Evolutionary conservation across 2,797 vertebrate species (phyloP), one percentile per base, ranked within the genome.

Genomic region (Onychomys torridus): DNA sequence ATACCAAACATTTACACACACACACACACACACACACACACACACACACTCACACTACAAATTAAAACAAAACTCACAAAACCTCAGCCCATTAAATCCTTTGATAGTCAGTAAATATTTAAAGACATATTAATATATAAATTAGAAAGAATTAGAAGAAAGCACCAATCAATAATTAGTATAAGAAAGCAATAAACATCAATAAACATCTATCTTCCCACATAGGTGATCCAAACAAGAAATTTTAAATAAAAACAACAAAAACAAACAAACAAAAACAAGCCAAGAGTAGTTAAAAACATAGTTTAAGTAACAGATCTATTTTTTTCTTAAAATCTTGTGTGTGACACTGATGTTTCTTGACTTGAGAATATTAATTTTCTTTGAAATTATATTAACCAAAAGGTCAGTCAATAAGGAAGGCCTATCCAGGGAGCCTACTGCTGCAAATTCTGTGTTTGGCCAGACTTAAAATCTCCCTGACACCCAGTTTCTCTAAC

Each of bases 381-480:
- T 89, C 78, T 93, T 85, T 88, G 23, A 84, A 96, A 89, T 94
- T 59, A 82, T 34, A 89, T 9, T 49, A 90, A 27, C 37, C 12
- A 89, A 55, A 91, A 93, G 73, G 34, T 77, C 37, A 52, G 61
- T 67, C 84, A 91, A 57, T 76, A 90, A 83, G 79, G 14, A 73
- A 87, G 65, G 37, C 7, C n/a, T 92, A 69, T 69, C 59, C 75
- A 89, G 67, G 40, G 63, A 40, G 52, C 27, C 40, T 40, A 82
- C 73, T 89, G 13, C 67, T 83, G 40, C 46, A 46, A 59, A 77
- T 73, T 34, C 40, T 61, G 23, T 61, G 23, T 89, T 81, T 91
- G 65, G 73, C 73, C 82, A 85, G n/a, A 12, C n/a, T 25, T 77
- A 49, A 55, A 16, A 2, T 79, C 40, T 49, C 29, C 29, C 55